Conservation (phyloP, 2,797 vertebrate species). For the Myotis myotis region DNA sequence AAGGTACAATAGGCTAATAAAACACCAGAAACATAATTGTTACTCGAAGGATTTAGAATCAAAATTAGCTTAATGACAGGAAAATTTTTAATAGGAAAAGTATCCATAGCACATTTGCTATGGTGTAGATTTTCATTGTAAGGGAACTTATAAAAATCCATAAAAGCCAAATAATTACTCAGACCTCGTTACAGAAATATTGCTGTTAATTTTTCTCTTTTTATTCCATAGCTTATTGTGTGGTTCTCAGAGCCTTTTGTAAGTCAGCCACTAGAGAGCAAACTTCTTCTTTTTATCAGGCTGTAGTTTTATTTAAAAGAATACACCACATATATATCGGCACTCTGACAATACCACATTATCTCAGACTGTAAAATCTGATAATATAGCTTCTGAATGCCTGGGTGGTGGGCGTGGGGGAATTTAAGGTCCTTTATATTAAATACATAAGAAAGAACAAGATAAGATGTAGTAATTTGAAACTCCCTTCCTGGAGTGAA, state of each 20-base stretch:
- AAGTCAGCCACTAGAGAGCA: conserved; percentile 89
- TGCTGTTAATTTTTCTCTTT: conserved; percentile 48
- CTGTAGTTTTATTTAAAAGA: conserved; percentile 63
- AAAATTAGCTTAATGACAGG: conserved; percentile 59
- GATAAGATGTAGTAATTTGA: conserved; percentile 54
- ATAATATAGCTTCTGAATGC: conserved; percentile 71
- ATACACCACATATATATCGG: conserved; percentile 49
- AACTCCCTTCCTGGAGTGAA: conserved; percentile 64
- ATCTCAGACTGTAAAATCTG: conserved; percentile 75
- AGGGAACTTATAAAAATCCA: conserved; percentile 35
- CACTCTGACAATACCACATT: conserved; percentile 61
- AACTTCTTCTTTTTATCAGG: conserved; percentile 88
- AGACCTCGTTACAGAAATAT: conserved; percentile 31
- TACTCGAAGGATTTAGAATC: conserved; percentile 64
- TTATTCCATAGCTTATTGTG: conserved; percentile 64
- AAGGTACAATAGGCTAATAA: conserved; percentile 70
- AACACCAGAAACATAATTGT: conserved; percentile 61
- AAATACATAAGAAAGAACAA: conserved; percentile 71
- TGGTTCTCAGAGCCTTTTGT: conserved; percentile 79
- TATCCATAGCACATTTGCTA: neutral
- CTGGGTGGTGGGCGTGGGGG: conserved; percentile 51
- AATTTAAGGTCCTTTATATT: conserved; percentile 67
- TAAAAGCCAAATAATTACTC: conserved; percentile 44
- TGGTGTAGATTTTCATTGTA: conserved; percentile 33
- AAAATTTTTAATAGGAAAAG: conserved; percentile 53